Conservation (phyloP, 2,113 vertebrate genomes). For the Uria aalge region DNA sequence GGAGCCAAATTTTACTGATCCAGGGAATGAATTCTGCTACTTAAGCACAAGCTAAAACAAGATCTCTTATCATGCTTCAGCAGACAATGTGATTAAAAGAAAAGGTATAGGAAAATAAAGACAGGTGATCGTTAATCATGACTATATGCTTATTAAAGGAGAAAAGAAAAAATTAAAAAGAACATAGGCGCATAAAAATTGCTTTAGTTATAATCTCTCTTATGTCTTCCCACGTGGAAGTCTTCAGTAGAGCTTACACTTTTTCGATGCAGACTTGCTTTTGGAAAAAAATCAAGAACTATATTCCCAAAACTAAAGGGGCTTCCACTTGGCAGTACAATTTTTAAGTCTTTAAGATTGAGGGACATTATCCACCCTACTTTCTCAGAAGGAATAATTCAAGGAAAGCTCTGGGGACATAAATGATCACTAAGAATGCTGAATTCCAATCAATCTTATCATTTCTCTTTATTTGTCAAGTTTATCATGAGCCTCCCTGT, state of each 20-base stretch:
- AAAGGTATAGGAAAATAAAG: not conserved
- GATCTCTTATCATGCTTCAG: not conserved
- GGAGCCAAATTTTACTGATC: not conserved
- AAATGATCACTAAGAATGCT: not conserved
- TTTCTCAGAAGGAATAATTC: not conserved
- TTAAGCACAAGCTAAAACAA: not conserved
- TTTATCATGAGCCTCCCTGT: not conserved
- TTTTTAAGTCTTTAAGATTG: not conserved
- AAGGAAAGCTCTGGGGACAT: not conserved
- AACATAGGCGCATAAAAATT: not conserved
- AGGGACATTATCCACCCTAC: not conserved
- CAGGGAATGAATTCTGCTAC: not conserved
- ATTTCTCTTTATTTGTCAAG: not conserved
- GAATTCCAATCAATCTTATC: not conserved
- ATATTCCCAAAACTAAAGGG: not conserved
- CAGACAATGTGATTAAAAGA: not conserved
- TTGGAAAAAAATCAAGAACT: not conserved
- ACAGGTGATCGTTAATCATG: not conserved
- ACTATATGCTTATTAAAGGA: not conserved
- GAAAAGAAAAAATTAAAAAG: accelerated
- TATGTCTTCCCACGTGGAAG: not conserved
- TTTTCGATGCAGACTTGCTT: not conserved
- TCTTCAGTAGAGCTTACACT: accelerated
- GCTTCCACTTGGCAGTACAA: not conserved
- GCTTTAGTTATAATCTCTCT: not conserved